These are phyloP conservation scores for Xenopus borealis DNA, from an alignment of 2,113 vertebrate species.

Conservation along the genomic window DNA sequence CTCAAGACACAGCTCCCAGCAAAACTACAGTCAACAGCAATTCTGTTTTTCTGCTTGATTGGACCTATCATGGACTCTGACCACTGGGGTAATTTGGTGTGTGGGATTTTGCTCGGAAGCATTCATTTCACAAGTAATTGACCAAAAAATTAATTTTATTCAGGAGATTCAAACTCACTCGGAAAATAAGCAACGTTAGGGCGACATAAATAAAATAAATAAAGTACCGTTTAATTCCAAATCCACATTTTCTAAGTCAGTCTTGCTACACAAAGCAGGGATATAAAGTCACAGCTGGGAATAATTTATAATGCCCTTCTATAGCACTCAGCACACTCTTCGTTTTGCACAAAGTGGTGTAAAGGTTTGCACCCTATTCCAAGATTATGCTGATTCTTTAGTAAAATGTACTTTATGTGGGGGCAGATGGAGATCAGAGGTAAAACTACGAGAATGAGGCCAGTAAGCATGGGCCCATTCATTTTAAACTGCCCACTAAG, in stretches of 20 bases:
- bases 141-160: constrained; percentile 48
- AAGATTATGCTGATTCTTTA: too few species aligned
- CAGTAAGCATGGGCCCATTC: too few species aligned
- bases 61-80: constrained; percentile 46
- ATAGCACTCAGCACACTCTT: too few species aligned
- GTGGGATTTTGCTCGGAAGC: constrained; percentile 38
- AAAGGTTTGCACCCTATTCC: too few species aligned
- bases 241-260: background rate
- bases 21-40: constrained; percentile 47
- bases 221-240: background rate
- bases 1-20: constrained; percentile 41
- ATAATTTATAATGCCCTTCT: too few species aligned
- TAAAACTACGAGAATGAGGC: too few species aligned
- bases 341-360: too few species aligned
- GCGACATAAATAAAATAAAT: constrained; percentile 9
- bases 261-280: background rate
- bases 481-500: too few species aligned
- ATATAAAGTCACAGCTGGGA: too few species aligned
- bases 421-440: too few species aligned
- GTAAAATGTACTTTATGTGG: too few species aligned
- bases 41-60: constrained; percentile 46
- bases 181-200: constrained; percentile 21
- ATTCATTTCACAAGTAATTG: constrained; percentile 45
- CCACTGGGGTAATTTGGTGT: constrained; percentile 45
- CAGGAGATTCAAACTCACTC: constrained; percentile 27